Conservation (phyloP, 2,797 vertebrate species). For the Labroides dimidiatus region DNA sequence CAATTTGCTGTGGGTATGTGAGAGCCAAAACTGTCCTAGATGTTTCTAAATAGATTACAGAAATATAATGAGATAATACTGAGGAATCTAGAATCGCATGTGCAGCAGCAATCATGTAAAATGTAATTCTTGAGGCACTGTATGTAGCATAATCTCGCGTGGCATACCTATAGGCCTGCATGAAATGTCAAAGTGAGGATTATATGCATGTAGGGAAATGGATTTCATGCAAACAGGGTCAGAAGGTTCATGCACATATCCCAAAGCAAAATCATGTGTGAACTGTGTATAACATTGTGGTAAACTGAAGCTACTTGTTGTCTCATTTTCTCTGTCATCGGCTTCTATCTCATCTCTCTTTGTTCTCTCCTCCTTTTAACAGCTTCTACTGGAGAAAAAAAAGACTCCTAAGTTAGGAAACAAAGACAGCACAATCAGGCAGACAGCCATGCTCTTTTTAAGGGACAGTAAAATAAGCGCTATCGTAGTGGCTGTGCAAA, state of each 20-base stretch:
- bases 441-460: constrained; percentile 1
- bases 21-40: constrained; percentile 22
- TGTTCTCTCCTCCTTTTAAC: constrained; percentile 6
- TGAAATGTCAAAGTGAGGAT: constrained; percentile 26
- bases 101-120: constrained; percentile 19
- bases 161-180: constrained; percentile 10
- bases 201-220: background rate
- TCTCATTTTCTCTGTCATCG: constrained; percentile 4
- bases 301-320: background rate
- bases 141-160: constrained; percentile 20
- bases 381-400: constrained; percentile 13
- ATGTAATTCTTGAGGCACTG: constrained; percentile 24
- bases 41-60: constrained; percentile 18
- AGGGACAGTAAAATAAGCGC: constrained; percentile 31
- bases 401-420: constrained; percentile 1
- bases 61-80: constrained; percentile 26
- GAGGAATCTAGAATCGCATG: constrained; percentile 27
- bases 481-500: constrained; percentile 34
- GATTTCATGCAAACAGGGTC: constrained; percentile 5
- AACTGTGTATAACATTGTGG: background rate
- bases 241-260: constrained; percentile 4
- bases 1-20: constrained; percentile 6
- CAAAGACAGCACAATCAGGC: background rate
- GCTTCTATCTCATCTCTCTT: background rate
- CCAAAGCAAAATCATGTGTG: background rate